These are phyloP conservation scores for Cyanoramphus novaezelandiae DNA, from an alignment of 2,113 vertebrate species.

Conservation along the genomic window DNA sequence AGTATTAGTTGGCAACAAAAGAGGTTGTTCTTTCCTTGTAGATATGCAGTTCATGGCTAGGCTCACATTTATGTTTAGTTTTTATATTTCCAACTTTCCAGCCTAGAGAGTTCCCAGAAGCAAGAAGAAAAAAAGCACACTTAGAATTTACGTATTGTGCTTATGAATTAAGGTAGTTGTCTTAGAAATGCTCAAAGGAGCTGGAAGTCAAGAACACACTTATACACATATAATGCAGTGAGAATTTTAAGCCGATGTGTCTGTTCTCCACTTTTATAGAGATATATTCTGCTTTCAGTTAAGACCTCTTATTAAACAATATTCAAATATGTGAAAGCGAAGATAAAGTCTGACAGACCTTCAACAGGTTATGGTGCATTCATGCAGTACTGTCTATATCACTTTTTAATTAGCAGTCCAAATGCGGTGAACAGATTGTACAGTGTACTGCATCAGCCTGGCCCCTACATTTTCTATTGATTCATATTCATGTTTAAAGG, in stretches of 20 bases:
- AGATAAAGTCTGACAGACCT: constrained; percentile 77
- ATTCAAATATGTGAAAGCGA: constrained; percentile 67
- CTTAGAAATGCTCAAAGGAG: constrained; percentile 40
- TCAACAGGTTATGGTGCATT: constrained; percentile 75
- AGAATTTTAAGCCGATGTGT: constrained; percentile 45
- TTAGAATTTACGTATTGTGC: constrained; percentile 55
- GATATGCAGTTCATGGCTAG: constrained; percentile 37
- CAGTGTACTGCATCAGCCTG: constrained; percentile 69
- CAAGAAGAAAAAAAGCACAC: constrained; percentile 23
- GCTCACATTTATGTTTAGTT: constrained; percentile 63
- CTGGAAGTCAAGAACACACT: constrained; percentile 22
- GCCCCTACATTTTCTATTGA: constrained; percentile 63
- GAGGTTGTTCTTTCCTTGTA: constrained; percentile 22
- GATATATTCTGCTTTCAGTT: constrained; percentile 58
- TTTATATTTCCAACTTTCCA: constrained; percentile 65
- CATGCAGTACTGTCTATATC: constrained; percentile 59
- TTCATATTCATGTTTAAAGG: constrained; percentile 66
- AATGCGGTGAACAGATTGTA: constrained; percentile 74
- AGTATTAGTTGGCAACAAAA: constrained; percentile 54
- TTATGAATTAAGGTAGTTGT: constrained; percentile 34
- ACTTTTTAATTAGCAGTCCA: constrained; percentile 77
- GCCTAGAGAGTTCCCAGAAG: background rate
- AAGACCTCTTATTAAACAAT: constrained; percentile 73
- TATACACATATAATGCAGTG: background rate
- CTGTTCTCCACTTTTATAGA: constrained; percentile 38